phyloP scores from a whole-genome alignment of 2,888 invertebrate genomes.

The Cerastis rubricosa region DNA sequence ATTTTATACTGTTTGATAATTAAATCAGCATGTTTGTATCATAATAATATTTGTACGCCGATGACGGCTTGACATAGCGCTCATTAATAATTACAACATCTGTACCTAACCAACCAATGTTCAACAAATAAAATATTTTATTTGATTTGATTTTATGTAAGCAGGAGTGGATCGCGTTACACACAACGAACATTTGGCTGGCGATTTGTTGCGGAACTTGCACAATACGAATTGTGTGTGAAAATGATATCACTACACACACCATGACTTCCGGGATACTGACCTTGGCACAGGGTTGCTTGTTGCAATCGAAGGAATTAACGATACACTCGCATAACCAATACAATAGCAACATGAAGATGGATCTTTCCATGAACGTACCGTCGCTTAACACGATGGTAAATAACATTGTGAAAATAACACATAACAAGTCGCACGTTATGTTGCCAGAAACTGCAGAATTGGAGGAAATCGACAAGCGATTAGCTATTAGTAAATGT shows the following conservation, averaged over 20 bases:
- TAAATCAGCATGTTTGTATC: no score
- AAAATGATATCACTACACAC: neutral
- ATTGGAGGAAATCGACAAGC: neutral
- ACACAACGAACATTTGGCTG: neutral
- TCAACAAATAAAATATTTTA: no score
- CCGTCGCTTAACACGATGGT: neutral
- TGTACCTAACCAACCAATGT: no score
- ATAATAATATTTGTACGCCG: no score
- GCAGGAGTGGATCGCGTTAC: neutral
- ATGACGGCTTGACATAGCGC: no score
- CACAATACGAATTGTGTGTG: neutral
- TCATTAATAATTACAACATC: no score
- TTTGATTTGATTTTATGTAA: no score
- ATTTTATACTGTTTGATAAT: no score
- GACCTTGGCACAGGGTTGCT: neutral
- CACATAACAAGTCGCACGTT: neutral
- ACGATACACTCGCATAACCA: neutral
- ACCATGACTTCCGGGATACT: neutral
- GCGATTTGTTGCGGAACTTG: constrained; percentile 3
- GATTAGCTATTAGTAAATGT: no score
- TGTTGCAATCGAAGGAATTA: constrained; percentile 5
- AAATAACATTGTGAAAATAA: constrained; percentile 1
- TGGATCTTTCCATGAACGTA: constrained; percentile 1
- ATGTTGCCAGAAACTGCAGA: neutral
- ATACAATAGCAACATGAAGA: constrained; percentile 5